phyloP scores from a whole-genome alignment of 2,113 vertebrate species.

The Falcunculus frontatus region DNA sequence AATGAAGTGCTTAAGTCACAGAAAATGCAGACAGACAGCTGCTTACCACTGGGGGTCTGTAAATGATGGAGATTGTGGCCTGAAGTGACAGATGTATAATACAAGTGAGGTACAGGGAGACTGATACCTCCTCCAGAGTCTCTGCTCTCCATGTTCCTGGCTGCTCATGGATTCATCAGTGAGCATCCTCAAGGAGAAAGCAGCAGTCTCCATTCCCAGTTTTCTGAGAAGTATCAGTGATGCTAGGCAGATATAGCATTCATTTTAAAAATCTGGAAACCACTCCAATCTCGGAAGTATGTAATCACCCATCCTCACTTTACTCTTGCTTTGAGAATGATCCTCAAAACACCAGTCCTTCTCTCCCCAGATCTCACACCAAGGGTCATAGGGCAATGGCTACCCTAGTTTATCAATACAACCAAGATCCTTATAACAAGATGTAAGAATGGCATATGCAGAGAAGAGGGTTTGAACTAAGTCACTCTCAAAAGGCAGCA shows the following conservation, averaged over 20 bases:
- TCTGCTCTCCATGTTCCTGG: not conserved
- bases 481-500: not conserved
- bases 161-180: not conserved
- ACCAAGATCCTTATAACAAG: not conserved
- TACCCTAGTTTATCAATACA: not conserved
- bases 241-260: not conserved
- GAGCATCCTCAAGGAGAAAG: not conserved
- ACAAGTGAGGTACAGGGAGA: not conserved
- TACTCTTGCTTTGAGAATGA: not conserved
- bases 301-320: not conserved
- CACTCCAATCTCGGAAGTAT: not conserved
- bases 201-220: not conserved
- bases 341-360: not conserved
- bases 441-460: not conserved
- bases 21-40: constrained; percentile 41
- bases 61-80: not conserved
- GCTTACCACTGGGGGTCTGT: constrained; percentile 7
- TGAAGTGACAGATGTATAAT: constrained; percentile 10
- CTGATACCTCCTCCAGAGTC: not conserved
- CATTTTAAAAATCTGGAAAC: not conserved
- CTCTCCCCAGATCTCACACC: not conserved
- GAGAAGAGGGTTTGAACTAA: not conserved
- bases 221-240: not conserved
- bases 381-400: not conserved
- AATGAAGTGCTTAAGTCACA: constrained; percentile 15